Evolutionary conservation across 2,113 vertebrate species (phyloP).

Genomic region (Pseudois nayaur): DNA sequence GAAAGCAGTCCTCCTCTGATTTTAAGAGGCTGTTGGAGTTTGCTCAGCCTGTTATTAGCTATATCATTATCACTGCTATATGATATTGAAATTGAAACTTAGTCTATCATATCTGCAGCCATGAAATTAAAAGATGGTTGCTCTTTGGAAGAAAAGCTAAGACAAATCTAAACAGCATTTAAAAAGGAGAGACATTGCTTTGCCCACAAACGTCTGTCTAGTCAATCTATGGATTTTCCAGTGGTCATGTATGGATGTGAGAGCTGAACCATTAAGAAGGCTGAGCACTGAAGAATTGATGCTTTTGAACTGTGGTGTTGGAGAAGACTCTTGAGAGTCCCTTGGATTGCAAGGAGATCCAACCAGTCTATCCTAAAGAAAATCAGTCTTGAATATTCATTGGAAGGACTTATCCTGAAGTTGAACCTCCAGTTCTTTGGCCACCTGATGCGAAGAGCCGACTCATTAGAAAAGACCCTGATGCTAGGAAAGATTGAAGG

Average conservation of each 20-base stretch:
- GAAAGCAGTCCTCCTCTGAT: not conserved
- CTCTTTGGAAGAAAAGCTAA: not conserved
- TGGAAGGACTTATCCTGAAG: not conserved
- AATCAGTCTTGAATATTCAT: not conserved
- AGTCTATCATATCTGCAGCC: not conserved
- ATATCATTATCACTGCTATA: not conserved
- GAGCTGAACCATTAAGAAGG: not conserved
- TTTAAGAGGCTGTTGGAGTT: not conserved
- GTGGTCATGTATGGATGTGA: not conserved
- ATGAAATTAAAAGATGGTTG: not conserved
- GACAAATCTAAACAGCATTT: not conserved
- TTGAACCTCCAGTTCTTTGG: not conserved
- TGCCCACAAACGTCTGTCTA: not conserved
- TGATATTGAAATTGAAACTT: not conserved
- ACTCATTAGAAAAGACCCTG: not conserved
- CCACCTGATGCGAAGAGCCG: accelerated
- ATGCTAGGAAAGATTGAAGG: not conserved
- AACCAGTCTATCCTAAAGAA: not conserved
- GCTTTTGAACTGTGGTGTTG: not conserved
- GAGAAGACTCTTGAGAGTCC: not conserved
- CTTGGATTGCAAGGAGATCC: not conserved
- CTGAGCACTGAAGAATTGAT: not conserved
- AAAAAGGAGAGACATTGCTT: not conserved
- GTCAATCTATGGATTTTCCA: not conserved
- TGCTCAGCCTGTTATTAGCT: not conserved